A percentile compares a stretch with the other conserved stretches of the same genome.
phyloP scores from a whole-genome alignment of 2,797 vertebrate genomes.

The Harpagifer antarcticus region DNA sequence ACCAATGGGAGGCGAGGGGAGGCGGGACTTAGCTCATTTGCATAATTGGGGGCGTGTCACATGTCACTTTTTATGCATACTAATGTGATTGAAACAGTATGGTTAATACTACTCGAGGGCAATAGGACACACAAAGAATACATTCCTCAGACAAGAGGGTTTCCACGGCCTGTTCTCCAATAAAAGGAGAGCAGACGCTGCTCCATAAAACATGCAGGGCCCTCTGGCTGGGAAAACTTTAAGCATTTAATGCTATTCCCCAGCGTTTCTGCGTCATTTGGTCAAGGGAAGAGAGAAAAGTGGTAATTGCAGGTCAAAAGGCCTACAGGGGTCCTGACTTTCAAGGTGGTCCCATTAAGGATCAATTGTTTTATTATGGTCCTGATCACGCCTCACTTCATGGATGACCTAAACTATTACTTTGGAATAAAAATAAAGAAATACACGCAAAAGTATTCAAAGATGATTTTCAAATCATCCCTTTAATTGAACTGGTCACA shows the following conservation, averaged over 20 bases:
- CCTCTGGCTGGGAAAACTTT: slow-evolving; percentile 17
- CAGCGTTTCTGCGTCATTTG: slow-evolving; percentile 14
- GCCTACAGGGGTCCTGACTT: slow-evolving; percentile 29
- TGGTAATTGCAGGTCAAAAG: slow-evolving; percentile 16
- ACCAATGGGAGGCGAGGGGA: no score
- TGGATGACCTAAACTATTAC: slow-evolving; percentile 56
- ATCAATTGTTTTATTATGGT: slow-evolving; percentile 73
- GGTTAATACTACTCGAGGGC: no score
- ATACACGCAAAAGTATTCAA: slow-evolving; percentile 19
- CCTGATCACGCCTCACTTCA: slow-evolving; percentile 64
- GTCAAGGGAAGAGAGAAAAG: slow-evolving; percentile 7
- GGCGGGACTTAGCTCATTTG: no score
- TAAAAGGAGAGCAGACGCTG: slow-evolving; percentile 32
- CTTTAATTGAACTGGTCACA: not conserved
- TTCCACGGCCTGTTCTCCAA: slow-evolving; percentile 21
- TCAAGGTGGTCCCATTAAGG: slow-evolving; percentile 77
- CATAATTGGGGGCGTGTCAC: no score
- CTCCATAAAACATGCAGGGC: slow-evolving; percentile 29
- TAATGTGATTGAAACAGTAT: no score
- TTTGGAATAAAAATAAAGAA: slow-evolving; percentile 41
- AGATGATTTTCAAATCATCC: slow-evolving; percentile 14
- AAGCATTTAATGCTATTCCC: slow-evolving; percentile 28
- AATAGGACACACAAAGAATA: slow-evolving; percentile 30
- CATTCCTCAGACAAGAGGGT: slow-evolving; percentile 45
- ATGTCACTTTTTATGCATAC: no score